Conservation (phyloP, 2,797 vertebrate species). For the Fistularia commersonii region DNA sequence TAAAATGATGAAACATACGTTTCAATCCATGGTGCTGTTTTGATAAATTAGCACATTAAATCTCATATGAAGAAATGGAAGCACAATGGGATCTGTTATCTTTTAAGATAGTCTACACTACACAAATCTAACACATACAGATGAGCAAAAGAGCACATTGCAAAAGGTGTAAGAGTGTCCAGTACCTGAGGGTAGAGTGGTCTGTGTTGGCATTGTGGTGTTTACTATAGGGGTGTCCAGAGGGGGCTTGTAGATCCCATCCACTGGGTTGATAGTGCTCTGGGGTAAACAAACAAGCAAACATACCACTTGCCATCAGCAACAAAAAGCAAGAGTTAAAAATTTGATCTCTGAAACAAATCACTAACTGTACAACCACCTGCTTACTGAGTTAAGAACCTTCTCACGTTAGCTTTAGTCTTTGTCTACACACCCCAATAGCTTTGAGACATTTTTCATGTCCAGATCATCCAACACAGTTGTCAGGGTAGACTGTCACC, state of each 20-base stretch:
- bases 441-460: no score
- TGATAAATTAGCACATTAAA: no score
- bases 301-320: conserved; percentile 25
- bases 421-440: no score
- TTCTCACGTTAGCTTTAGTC: not conserved
- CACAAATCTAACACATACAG: not conserved
- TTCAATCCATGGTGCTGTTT: no score
- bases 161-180: not conserved
- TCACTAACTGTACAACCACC: conserved; percentile 20
- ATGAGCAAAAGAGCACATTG: not conserved
- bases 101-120: no score
- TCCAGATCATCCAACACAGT: conserved; percentile 1
- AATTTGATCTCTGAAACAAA: conserved; percentile 2
- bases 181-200: conserved; percentile 89
- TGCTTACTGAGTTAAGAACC: conserved; percentile 17
- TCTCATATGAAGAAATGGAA: no score
- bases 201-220: conserved; percentile 93
- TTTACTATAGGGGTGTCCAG: conserved; percentile 84
- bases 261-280: conserved; percentile 99
- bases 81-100: no score
- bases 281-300: conserved; percentile 56
- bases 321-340: conserved; percentile 4
- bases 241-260: conserved; percentile 92
- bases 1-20: not conserved
- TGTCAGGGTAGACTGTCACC: conserved; percentile 1